Evolutionary conservation across 2,113 vertebrate species (phyloP), one percentile per base, ranked within the genome.

Genomic region (Chaenogobius annularis): DNA sequence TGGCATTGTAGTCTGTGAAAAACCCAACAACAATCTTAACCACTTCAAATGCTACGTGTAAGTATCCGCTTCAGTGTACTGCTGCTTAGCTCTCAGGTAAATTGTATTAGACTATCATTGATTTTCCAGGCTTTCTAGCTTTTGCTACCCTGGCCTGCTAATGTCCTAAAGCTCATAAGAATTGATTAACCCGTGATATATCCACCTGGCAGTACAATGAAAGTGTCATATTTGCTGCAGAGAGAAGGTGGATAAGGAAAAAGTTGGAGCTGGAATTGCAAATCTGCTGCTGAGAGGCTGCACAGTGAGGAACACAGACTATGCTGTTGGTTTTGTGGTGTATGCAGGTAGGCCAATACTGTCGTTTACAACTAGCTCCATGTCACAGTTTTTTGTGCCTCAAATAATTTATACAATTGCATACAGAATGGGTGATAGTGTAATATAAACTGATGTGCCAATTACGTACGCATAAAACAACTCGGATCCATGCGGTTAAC

Each of bases 271-370:
- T 90, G 91, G 92, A 68, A 96, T 96, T 72, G 95, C 95, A 79
- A 99, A 96, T 82, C 90, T 99, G 82, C 83, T 99, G 83, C 93
- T 98, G 64, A 93, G 96, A 66, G 97, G 97, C 37, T 98, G 96
- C 86, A 98, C 95, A 68, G 83, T 99, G 87, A 93, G 95, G 87
- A 99, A 98, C 87, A 99, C 96, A 0, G 95, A 95, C 74, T 92
- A 95, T 0, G 94, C 96, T 23, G 90, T 94, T 15, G 98, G 98
- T 79, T 96, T 99, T 43, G 97, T 98, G 78, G 94, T 98, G 76
- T 98, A 98, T 5, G 95, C 96, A 94, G 96, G 98, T 98, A 91
- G 5, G 22, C 8, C 50, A 17, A 73, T 58, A 56, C 65, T 74
- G 4, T n/a, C n/a, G n/a, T 79, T 40, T 58, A 0, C 26, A 52